These are phyloP conservation scores for Anser cygnoides DNA, from an alignment of 2,113 vertebrate species.

Conservation along the genomic window DNA sequence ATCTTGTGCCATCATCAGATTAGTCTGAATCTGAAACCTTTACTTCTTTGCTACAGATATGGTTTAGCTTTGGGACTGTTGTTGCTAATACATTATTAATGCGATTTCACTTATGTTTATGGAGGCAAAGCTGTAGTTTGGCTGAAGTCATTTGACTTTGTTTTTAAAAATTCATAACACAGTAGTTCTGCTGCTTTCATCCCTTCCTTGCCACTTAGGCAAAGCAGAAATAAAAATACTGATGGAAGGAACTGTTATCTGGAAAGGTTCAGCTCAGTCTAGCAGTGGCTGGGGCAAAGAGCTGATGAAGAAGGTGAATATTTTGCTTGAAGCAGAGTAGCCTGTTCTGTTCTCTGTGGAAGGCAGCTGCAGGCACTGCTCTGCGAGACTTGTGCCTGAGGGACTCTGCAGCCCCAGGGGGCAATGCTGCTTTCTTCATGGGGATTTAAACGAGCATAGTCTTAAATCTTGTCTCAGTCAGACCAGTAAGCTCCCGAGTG, in stretches of 20 bases:
- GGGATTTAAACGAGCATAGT: too few species aligned
- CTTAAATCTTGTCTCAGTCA: neutral
- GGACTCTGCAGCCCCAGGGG: neutral
- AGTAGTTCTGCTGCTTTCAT: neutral
- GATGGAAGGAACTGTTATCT: neutral
- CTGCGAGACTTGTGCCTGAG: neutral
- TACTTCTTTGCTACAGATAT: neutral
- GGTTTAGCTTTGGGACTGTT: neutral
- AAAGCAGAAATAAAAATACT: neutral
- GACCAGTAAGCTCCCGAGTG: neutral
- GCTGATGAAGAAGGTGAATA: neutral
- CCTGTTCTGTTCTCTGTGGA: neutral
- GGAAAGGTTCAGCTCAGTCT: neutral
- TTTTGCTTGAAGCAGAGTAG: neutral
- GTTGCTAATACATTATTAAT: conserved; percentile 4
- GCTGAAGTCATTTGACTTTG: neutral
- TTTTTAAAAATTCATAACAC: conserved; percentile 11
- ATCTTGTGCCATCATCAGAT: neutral
- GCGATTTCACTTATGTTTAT: neutral
- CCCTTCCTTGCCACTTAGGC: neutral
- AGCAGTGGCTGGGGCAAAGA: neutral
- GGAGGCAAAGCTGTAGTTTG: neutral
- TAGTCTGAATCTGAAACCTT: neutral
- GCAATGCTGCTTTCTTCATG: neutral
- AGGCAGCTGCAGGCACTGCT: neutral